Conservation (phyloP, 2,113 vertebrate species). For the Dromaius novaehollandiae region DNA sequence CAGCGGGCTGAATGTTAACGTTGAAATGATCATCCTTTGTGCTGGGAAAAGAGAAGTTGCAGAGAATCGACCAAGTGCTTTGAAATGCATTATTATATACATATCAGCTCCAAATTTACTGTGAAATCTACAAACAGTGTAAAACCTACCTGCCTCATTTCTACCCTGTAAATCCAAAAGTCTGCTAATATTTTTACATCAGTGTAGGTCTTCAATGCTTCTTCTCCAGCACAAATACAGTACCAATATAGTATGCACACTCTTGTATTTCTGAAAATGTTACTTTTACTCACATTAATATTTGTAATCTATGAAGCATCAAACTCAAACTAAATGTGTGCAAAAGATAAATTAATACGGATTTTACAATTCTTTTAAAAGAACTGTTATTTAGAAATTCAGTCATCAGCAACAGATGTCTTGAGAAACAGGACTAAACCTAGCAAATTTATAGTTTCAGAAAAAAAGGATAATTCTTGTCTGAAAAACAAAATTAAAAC, state of each 20-base stretch:
- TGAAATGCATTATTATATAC: neutral
- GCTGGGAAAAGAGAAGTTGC: conserved; percentile 74
- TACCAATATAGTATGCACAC: neutral
- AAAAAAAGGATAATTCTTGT: neutral
- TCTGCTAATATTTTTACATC: neutral
- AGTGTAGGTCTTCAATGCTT: neutral
- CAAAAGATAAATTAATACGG: neutral
- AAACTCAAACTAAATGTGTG: neutral
- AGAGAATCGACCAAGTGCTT: conserved; percentile 25
- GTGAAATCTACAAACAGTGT: neutral
- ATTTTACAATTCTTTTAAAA: neutral
- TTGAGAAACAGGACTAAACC: neutral
- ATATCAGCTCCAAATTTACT: neutral
- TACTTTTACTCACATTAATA: neutral
- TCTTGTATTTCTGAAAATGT: neutral
- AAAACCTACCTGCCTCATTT: neutral
- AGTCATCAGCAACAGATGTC: neutral
- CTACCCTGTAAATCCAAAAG: neutral
- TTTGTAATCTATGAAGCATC: neutral
- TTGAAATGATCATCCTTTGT: conserved; percentile 90
- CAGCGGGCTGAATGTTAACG: conserved; percentile 89
- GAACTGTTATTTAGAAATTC: neutral
- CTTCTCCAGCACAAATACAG: neutral
- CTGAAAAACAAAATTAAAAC: neutral
- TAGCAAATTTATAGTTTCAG: neutral